Percentiles rank a stretch among this genome's conserved stretches.
These are phyloP conservation scores for Mallateleia sp. DNA, from an alignment of 2,888 invertebrate genomes.

Conservation along the genomic window DNA sequence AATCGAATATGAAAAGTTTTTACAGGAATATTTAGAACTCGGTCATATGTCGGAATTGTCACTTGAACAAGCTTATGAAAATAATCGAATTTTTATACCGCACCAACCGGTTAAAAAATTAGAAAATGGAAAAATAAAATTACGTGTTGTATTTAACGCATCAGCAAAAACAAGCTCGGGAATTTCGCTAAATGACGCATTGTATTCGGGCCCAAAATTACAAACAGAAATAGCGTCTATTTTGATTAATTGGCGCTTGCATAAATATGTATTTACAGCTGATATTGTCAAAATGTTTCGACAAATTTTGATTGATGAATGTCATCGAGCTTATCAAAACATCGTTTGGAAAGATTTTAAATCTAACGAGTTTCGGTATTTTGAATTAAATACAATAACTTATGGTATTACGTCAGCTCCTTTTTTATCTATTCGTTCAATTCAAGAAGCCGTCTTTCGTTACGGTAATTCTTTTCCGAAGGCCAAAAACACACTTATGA, in stretches of 20 bases:
- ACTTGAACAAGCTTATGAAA: not conserved
- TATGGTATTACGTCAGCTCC: not conserved
- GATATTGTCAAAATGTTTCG: not conserved
- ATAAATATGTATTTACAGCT: not conserved
- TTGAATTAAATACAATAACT: constrained; percentile 3
- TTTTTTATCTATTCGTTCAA: not conserved
- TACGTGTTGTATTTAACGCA: not conserved
- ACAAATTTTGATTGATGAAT: not conserved
- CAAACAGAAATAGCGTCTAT: not conserved
- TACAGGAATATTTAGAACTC: not conserved
- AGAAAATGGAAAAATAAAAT: not conserved
- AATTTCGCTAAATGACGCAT: not conserved
- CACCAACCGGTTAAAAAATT: not conserved
- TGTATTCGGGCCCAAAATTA: not conserved
- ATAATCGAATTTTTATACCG: not conserved
- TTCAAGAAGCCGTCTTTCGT: not conserved
- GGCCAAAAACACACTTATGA: not conserved
- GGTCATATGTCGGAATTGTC: not conserved
- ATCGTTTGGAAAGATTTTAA: not conserved
- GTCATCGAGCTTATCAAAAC: not conserved
- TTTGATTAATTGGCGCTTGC: not conserved
- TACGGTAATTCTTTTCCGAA: not conserved
- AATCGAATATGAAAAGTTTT: not conserved
- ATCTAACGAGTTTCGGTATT: not conserved
- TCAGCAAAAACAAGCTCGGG: not conserved